phyloP scores from a whole-genome alignment of 2,113 vertebrate species.

The Bothrops jararaca region DNA sequence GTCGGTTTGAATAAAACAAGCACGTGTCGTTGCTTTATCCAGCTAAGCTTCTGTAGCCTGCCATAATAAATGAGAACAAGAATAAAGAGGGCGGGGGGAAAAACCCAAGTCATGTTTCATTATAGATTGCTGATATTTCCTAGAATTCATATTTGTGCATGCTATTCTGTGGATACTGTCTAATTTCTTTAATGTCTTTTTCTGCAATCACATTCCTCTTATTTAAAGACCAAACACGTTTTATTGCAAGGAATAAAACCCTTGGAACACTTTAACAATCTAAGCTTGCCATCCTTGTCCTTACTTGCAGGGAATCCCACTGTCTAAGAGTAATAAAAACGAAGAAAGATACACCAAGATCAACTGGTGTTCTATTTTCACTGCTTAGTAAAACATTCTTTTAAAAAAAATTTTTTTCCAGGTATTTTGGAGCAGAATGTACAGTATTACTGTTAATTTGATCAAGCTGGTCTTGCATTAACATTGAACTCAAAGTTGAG shows the following conservation, averaged over 20 bases:
- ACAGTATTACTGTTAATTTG: neutral
- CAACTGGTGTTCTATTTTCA: neutral
- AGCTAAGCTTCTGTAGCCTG: constrained; percentile 35
- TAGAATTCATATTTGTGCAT: neutral
- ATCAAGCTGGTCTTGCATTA: neutral
- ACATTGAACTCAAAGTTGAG: no score
- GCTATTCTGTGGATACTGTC: neutral
- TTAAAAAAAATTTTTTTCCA: neutral
- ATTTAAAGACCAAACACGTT: neutral
- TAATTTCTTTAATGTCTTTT: constrained; percentile 10
- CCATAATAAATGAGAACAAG: neutral
- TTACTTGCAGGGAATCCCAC: neutral
- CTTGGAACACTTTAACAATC: neutral
- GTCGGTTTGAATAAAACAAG: constrained; percentile 42
- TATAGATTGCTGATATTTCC: constrained; percentile 20
- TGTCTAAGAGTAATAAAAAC: no score
- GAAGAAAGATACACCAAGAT: neutral
- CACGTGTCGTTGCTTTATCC: constrained; percentile 46
- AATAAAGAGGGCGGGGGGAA: neutral
- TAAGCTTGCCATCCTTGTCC: neutral
- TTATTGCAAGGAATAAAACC: constrained; percentile 29
- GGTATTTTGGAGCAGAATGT: neutral
- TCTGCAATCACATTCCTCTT: constrained; percentile 3
- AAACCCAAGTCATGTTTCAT: neutral
- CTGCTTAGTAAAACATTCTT: neutral